Percentiles rank a stretch among this genome's conserved stretches.
Evolutionary conservation across 2,888 invertebrate genomes (phyloP).

Genomic region (Hyposoter dolosus): DNA sequence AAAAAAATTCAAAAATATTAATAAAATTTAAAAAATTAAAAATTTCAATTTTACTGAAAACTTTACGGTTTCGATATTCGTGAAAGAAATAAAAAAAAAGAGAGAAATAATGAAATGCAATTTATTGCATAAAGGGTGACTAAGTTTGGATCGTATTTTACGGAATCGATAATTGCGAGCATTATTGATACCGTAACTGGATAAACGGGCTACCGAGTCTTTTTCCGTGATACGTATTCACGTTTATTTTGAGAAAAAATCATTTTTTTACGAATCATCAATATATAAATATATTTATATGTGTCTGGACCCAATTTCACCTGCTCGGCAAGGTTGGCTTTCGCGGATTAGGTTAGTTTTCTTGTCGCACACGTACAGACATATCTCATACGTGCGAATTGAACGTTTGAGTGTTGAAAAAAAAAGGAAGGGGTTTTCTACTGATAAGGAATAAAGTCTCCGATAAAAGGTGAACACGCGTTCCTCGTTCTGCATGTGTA

Average conservation of each 20-base stretch:
- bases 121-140: conserved; percentile 12
- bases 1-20: no score
- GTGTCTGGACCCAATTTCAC: conserved; percentile 55
- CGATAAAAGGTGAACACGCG: conserved; percentile 64
- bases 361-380: conserved; percentile 23
- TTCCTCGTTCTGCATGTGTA: conserved; percentile 25
- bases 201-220: conserved; percentile 48
- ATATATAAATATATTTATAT: conserved; percentile 23
- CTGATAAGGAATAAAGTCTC: conserved; percentile 63
- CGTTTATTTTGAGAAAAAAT: conserved; percentile 30
- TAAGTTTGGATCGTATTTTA: conserved; percentile 32
- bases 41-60: background rate
- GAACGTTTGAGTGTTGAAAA: conserved; percentile 16
- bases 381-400: background rate
- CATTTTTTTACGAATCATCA: background rate
- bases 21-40: background rate
- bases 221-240: background rate
- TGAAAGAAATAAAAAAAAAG: background rate
- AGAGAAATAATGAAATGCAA: background rate
- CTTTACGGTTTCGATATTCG: background rate
- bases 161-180: conserved; percentile 41
- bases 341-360: conserved; percentile 50
- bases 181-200: conserved; percentile 40
- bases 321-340: conserved; percentile 49
- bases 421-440: background rate